A percentile compares a stretch with the other conserved stretches of the same genome.
These are phyloP conservation scores for Drosophila nr. fundita DNA, from an alignment of 2,888 invertebrate species.

Conservation along the genomic window DNA sequence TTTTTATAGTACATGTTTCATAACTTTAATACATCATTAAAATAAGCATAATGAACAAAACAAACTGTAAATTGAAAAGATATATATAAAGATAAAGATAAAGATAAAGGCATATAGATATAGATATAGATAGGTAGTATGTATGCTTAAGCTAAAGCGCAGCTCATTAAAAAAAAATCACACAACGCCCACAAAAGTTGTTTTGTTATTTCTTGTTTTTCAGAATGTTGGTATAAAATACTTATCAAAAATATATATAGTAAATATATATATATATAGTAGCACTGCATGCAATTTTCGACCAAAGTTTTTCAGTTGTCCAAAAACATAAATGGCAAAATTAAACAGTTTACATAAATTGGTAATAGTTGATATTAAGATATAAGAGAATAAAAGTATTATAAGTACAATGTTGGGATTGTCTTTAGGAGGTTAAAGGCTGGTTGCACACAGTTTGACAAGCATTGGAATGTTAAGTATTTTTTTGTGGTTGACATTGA, in stretches of 20 bases:
- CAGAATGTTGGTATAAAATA: slow-evolving; percentile 65
- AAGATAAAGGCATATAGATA: slow-evolving; percentile 1
- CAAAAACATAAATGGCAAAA: slow-evolving; percentile 65
- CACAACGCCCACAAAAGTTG: slow-evolving; percentile 61
- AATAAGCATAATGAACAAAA: slow-evolving; percentile 78
- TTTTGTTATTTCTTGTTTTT: slow-evolving; percentile 16
- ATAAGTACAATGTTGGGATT: slow-evolving; percentile 69
- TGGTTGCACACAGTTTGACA: slow-evolving; percentile 50
- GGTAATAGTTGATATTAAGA: background rate
- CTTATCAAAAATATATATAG: slow-evolving; percentile 69
- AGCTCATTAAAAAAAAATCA: slow-evolving; percentile 71
- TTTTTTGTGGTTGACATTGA: slow-evolving; percentile 36
- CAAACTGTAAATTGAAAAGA: slow-evolving; percentile 68
- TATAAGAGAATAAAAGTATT: background rate
- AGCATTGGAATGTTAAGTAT: slow-evolving; percentile 64
- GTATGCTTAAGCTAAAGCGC: slow-evolving; percentile 60
- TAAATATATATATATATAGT: slow-evolving; percentile 41
- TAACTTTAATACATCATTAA: slow-evolving; percentile 79
- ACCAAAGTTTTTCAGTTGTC: slow-evolving; percentile 36
- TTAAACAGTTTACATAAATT: slow-evolving; percentile 26
- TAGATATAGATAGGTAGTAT: slow-evolving; percentile 13
- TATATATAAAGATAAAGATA: slow-evolving; percentile 2
- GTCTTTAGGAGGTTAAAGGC: slow-evolving; percentile 45
- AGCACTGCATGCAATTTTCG: slow-evolving; percentile 66
- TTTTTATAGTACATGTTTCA: slow-evolving; percentile 73